Conservation (phyloP, 2,113 vertebrate species). For the Epinephelus moara region DNA sequence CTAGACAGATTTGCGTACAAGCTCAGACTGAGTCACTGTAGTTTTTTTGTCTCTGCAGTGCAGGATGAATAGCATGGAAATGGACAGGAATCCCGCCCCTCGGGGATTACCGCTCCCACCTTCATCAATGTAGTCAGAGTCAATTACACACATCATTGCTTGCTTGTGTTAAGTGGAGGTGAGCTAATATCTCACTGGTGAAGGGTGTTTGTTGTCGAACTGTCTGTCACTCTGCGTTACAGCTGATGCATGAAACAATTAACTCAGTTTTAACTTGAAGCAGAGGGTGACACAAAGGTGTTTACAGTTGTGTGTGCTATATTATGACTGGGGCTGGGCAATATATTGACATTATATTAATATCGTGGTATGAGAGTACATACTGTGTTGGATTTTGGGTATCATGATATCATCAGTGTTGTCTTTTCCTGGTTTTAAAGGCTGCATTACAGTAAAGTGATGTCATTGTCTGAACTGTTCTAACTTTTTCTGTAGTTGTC, state of each 20-base stretch:
- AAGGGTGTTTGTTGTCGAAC: conserved; percentile 56
- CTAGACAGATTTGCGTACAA: conserved; percentile 40
- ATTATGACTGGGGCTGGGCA: too few species aligned
- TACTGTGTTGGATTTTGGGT: too few species aligned
- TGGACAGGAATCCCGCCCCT: conserved; percentile 50
- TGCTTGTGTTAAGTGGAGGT: conserved; percentile 69
- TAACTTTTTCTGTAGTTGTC: too few species aligned
- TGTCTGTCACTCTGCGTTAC: conserved; percentile 61
- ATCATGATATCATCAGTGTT: too few species aligned
- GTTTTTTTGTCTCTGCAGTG: conserved; percentile 16
- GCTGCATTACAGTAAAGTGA: too few species aligned
- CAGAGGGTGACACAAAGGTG: background rate
- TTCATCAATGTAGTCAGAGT: conserved; percentile 71
- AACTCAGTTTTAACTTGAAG: conserved; percentile 33
- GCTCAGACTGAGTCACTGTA: conserved; percentile 29
- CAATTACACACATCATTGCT: conserved; percentile 79
- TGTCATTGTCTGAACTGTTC: too few species aligned
- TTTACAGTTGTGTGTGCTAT: background rate
- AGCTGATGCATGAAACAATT: conserved; percentile 54
- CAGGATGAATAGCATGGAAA: conserved; percentile 44
- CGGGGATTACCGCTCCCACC: conserved; percentile 59
- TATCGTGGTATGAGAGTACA: too few species aligned
- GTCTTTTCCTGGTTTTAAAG: too few species aligned
- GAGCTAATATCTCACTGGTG: conserved; percentile 65
- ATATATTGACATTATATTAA: too few species aligned